These are phyloP conservation scores for Abrostola triplasia DNA, from an alignment of 2,888 invertebrate species.

Conservation along the genomic window DNA sequence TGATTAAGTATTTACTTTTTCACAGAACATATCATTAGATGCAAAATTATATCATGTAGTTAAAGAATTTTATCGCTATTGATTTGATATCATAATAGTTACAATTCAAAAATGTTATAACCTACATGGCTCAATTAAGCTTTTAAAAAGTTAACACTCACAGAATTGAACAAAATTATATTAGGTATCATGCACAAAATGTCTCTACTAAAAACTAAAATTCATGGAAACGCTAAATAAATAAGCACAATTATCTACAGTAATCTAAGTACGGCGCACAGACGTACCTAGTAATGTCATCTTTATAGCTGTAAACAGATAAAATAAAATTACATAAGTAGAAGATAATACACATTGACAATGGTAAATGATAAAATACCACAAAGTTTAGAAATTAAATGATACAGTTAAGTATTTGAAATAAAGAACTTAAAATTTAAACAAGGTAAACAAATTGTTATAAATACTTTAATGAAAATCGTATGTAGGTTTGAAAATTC, in stretches of 20 bases:
- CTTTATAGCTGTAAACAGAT: conserved; percentile 81
- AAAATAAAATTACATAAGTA: conserved; percentile 54
- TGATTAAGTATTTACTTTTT: too few species aligned
- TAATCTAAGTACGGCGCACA: conserved; percentile 44
- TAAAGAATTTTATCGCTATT: too few species aligned
- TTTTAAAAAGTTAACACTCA: conserved; percentile 13
- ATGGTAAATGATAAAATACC: conserved; percentile 8
- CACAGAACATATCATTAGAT: too few species aligned
- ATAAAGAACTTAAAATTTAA: background rate
- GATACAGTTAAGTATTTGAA: background rate
- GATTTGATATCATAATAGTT: conserved; percentile 9
- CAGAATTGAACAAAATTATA: conserved; percentile 11
- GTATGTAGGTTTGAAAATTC: too few species aligned
- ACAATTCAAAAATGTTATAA: conserved; percentile 12
- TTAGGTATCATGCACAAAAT: conserved; percentile 13
- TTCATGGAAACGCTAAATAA: background rate
- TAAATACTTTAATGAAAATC: too few species aligned
- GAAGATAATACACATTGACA: conserved; percentile 19
- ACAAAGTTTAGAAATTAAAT: background rate
- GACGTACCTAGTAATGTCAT: conserved; percentile 83
- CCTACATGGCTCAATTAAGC: conserved; percentile 16
- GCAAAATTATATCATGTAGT: too few species aligned
- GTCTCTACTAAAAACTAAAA: background rate
- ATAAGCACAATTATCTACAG: conserved; percentile 15
- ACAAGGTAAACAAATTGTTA: too few species aligned